Evolutionary conservation across 2,888 invertebrate genomes (phyloP).

Genomic region (Hartigia nigra): DNA sequence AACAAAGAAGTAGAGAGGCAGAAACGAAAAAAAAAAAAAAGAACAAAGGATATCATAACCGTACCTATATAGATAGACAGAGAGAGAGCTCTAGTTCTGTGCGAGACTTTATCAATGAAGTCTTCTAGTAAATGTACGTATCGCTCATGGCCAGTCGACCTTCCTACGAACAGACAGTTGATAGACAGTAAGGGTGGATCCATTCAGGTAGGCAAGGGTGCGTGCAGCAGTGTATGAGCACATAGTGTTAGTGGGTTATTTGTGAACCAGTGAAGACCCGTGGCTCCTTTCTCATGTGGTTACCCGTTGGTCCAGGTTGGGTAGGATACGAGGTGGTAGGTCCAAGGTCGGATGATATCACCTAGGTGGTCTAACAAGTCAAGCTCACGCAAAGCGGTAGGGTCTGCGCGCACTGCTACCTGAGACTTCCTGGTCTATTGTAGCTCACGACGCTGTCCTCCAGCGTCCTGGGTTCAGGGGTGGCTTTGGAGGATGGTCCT

Average conservation of each 20-base stretch:
- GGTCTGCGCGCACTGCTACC: not conserved
- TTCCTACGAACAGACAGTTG: constrained; percentile 59
- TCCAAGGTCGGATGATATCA: constrained; percentile 11
- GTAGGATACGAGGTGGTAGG: not conserved
- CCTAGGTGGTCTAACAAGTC: not conserved
- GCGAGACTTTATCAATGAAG: not conserved
- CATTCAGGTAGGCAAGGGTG: not conserved
- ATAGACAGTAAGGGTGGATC: not conserved
- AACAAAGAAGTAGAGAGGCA: not conserved
- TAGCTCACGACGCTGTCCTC: constrained; percentile 7
- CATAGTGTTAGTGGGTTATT: not conserved
- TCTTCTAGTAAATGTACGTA: constrained; percentile 85
- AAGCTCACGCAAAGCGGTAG: not conserved
- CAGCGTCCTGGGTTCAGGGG: constrained; percentile 13
- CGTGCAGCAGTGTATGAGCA: not conserved
- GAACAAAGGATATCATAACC: not conserved
- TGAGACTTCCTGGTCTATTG: constrained; percentile 1
- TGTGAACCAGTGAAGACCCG: not conserved
- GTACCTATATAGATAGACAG: not conserved
- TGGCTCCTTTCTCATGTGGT: not conserved
- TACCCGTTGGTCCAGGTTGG: not conserved
- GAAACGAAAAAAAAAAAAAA: not conserved
- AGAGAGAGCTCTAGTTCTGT: not conserved
- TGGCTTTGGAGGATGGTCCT: constrained; percentile 22
- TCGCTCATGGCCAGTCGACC: constrained; percentile 72